A percentile compares a stretch with the other conserved stretches of the same genome.
Conservation (phyloP, 2,888 invertebrate species). For the Pelosia muscerda region DNA sequence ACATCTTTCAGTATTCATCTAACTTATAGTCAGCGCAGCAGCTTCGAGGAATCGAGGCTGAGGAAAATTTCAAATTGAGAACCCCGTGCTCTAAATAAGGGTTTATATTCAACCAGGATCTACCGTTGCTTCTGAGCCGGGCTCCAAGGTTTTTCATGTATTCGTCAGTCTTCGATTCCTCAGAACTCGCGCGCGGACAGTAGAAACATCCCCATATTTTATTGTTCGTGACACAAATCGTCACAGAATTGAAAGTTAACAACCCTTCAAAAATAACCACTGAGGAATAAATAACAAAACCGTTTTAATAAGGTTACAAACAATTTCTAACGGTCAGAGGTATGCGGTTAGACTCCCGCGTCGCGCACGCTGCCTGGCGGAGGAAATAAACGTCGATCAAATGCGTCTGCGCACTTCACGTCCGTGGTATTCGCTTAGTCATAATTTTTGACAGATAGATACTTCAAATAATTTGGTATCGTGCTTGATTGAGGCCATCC, state of each 20-base stretch:
- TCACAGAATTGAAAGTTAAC: not conserved
- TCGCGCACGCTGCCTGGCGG: conserved; percentile 45
- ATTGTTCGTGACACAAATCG: too few relatives aligned
- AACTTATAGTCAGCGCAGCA: too few relatives aligned
- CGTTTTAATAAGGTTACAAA: conserved; percentile 37
- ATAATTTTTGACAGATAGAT: conserved; percentile 41
- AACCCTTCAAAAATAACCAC: not conserved
- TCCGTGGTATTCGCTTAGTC: conserved; percentile 46
- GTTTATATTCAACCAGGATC: too few relatives aligned
- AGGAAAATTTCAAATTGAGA: too few relatives aligned
- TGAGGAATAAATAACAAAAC: conserved; percentile 22
- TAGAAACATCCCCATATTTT: too few relatives aligned
- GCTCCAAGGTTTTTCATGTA: too few relatives aligned
- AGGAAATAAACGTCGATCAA: conserved; percentile 51
- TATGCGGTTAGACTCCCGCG: conserved; percentile 38
- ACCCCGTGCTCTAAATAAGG: too few relatives aligned
- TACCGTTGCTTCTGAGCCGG: too few relatives aligned
- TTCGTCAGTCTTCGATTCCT: too few relatives aligned
- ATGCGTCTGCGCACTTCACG: conserved; percentile 33
- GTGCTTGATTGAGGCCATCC: conserved; percentile 31
- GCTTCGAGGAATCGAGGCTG: too few relatives aligned
- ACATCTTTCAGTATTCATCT: too few relatives aligned
- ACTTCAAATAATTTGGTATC: conserved; percentile 18
- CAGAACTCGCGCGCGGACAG: too few relatives aligned
- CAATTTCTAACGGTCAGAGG: conserved; percentile 39